Percentiles rank a stretch among this genome's conserved stretches.
Evolutionary conservation across 2,797 vertebrate species (phyloP).

Genomic region (Heliangelus exortis): DNA sequence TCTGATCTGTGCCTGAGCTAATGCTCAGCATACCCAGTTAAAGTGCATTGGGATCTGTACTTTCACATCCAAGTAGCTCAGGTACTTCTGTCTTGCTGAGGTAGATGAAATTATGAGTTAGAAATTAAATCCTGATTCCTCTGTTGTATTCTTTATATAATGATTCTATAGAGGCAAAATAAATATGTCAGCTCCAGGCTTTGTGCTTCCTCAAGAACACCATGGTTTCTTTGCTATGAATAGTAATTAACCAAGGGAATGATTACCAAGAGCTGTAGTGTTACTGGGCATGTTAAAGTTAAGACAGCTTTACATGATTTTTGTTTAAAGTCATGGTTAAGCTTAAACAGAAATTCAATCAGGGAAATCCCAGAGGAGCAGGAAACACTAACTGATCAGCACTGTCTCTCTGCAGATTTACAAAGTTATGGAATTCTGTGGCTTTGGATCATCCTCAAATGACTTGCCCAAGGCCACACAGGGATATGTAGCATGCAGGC

Average conservation of each 20-base stretch:
- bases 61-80: neutral
- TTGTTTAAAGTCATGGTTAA: neutral
- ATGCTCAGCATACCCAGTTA: neutral
- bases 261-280: neutral
- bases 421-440: neutral
- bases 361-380: neutral
- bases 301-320: neutral
- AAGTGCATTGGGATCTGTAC: neutral
- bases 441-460: neutral
- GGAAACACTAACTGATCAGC: neutral
- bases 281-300: neutral
- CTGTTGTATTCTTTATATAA: neutral
- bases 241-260: slow-evolving; percentile 11
- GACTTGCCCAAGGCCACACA: neutral
- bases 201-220: neutral
- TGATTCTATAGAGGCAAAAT: neutral
- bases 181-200: slow-evolving; percentile 6
- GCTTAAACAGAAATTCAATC: neutral
- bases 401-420: neutral
- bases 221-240: neutral
- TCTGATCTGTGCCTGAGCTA: neutral
- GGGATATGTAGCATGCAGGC: neutral
- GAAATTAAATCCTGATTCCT: slow-evolving; percentile 30
- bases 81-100: neutral
- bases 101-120: neutral